Base-by-base conservation (phyloP, 2,888 invertebrate genomes). In the Athripsodes cinereus region DNA sequence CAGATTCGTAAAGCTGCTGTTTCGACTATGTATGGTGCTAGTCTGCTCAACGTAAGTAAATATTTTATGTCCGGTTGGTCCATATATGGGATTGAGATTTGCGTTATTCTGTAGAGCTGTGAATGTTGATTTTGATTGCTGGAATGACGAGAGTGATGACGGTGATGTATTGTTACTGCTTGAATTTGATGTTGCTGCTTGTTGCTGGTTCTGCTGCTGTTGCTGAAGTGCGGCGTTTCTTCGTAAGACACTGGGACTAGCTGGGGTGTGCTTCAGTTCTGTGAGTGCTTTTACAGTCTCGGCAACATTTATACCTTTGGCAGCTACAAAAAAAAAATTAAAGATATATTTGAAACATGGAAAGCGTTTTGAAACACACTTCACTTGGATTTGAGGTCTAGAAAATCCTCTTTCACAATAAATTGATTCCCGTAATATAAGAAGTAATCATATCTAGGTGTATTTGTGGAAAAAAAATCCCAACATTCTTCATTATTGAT, bases 211-310 rank as follows among this genome's bases (percentile, higher is more conserved):
- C 35, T 52, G 68, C 62, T 66, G 67, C 65, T 66, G 66, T 61
- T 62, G 66, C 62, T 65, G 68, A 11, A 64, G 53, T 18, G 66
- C 68, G 20, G 67, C 68, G 26, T 70, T 70, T 16, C 86, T 81
- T 6, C 90, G 81, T 22, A 87, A 74, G 3, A 88, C 80, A 64
- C 86, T 86, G 2, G 93, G 92, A 64, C 92, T 92, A 2, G 92
- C 91, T 1, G 92, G 92, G 67, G 88, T 91, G 73, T 92, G 92
- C 67, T 90, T 87, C 62, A 92, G 73, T 68, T 92, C 90, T 0
- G 91, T 92, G 57, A 93, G 74, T 46, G 90, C 91, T 70, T 91
- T 89, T 6, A 92, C 90, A 0, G 92, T 91, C 71, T 92, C 92
- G 0, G 92, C 91, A 18, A 93, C 92, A 67, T 86, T 87, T 40